A percentile compares a stretch with the other conserved stretches of the same genome.
Evolutionary conservation across 2,113 vertebrate genomes (phyloP).

Genomic region (Thalassoma bifasciatum): DNA sequence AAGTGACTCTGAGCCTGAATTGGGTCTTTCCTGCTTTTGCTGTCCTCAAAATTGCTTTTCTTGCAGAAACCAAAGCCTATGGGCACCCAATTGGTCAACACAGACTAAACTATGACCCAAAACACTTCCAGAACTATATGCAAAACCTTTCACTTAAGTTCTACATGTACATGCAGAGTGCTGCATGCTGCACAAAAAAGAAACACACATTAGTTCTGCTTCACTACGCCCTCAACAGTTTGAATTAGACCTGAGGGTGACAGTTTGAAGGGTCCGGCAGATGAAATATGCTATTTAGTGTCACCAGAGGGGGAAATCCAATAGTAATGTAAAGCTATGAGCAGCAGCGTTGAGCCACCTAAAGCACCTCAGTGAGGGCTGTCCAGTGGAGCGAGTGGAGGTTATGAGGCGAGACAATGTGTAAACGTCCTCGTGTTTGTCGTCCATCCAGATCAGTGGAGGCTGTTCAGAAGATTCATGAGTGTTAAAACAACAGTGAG

Average conservation of each 20-base stretch:
- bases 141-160: too few species aligned
- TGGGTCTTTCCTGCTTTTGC: too few species aligned
- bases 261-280: constrained; percentile 48
- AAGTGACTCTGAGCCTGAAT: too few species aligned
- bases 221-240: not conserved
- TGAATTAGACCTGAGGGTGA: constrained; percentile 21
- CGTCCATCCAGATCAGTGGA: constrained; percentile 26
- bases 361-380: constrained; percentile 37
- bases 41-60: too few species aligned
- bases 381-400: constrained; percentile 37
- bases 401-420: constrained; percentile 67
- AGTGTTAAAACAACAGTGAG: constrained; percentile 69
- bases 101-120: too few species aligned
- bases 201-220: not conserved
- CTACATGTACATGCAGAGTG: too few species aligned
- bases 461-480: constrained; percentile 69
- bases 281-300: constrained; percentile 55
- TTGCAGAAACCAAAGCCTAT: too few species aligned
- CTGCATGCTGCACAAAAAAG: not conserved
- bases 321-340: constrained; percentile 37
- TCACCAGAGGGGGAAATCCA: constrained; percentile 53
- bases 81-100: too few species aligned
- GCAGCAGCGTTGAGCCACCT: constrained; percentile 29
- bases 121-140: too few species aligned
- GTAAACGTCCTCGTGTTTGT: constrained; percentile 59